Percentiles rank a stretch among this genome's conserved stretches.
Evolutionary conservation across 2,797 vertebrate genomes (phyloP).

Genomic region (Labroides dimidiatus): DNA sequence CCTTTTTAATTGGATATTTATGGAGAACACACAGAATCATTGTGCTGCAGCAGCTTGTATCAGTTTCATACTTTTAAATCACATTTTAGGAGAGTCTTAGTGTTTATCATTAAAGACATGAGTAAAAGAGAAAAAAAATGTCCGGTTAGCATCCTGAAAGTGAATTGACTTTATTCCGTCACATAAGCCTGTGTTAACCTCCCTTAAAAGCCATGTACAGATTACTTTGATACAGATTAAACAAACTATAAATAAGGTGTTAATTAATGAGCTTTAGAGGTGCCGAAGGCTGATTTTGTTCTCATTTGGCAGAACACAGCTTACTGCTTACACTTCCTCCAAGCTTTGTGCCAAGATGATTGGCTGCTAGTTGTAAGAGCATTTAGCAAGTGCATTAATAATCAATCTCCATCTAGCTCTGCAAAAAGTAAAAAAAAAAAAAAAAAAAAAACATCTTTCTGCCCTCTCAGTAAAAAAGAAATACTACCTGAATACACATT

Average conservation of each 20-base stretch:
- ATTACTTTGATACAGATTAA: not conserved
- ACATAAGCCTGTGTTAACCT: not conserved
- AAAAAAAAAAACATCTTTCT: too few species aligned
- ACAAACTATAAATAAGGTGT: not conserved
- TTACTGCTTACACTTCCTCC: not conserved
- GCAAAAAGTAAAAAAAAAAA: not conserved
- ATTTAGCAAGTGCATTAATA: not conserved
- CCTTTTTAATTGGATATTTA: too few species aligned
- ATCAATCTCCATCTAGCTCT: not conserved
- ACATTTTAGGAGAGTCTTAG: too few species aligned
- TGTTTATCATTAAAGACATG: too few species aligned
- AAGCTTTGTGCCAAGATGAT: not conserved
- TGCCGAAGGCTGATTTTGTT: not conserved
- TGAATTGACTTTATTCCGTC: not conserved
- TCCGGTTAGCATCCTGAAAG: not conserved
- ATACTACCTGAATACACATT: not conserved
- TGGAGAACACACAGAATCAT: too few species aligned
- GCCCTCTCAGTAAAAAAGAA: too few species aligned
- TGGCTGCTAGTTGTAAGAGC: not conserved
- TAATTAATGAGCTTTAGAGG: slow-evolving; percentile 2
- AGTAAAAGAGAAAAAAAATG: too few species aligned
- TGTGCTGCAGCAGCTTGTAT: too few species aligned
- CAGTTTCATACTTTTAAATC: too few species aligned
- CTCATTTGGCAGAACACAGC: not conserved
- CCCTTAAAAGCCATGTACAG: not conserved